Percentiles rank a stretch among this genome's conserved stretches.
phyloP scores from a whole-genome alignment of 2,113 vertebrate species.

The Fulmarus glacialis region DNA sequence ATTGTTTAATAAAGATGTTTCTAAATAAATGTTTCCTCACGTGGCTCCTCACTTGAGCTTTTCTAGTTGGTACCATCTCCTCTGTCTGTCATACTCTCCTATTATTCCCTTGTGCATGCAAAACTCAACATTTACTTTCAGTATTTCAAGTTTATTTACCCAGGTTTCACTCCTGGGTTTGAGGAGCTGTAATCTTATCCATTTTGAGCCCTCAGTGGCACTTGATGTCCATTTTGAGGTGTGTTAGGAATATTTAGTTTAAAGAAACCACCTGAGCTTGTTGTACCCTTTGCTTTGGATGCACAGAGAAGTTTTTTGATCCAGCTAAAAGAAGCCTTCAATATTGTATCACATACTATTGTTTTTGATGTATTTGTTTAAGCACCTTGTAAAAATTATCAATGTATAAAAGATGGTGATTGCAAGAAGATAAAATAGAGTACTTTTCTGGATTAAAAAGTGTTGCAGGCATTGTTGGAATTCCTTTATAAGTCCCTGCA shows the following conservation, averaged over 20 bases:
- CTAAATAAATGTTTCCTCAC: background rate
- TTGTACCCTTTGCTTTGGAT: background rate
- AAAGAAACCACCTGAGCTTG: background rate
- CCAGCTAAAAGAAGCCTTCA: background rate
- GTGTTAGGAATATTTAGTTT: background rate
- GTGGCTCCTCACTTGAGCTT: background rate
- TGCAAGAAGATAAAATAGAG: background rate
- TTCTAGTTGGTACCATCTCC: background rate
- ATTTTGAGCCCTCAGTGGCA: background rate
- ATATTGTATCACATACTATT: background rate
- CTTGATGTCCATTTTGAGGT: background rate
- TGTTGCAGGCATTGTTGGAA: slow-evolving; percentile 18
- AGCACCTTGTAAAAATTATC: background rate
- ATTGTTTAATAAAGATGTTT: background rate
- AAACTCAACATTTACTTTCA: background rate
- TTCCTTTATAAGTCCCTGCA: background rate
- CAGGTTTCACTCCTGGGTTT: background rate
- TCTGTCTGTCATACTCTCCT: background rate
- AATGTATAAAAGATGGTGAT: background rate
- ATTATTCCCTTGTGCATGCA: background rate
- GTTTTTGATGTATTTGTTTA: background rate
- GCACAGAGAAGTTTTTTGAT: background rate
- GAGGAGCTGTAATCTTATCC: background rate
- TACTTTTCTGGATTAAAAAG: background rate
- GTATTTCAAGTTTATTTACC: background rate